A percentile compares a stretch with the other conserved stretches of the same genome.
Conservation (phyloP, 2,113 vertebrate genomes). For the Calyptomena viridis region DNA sequence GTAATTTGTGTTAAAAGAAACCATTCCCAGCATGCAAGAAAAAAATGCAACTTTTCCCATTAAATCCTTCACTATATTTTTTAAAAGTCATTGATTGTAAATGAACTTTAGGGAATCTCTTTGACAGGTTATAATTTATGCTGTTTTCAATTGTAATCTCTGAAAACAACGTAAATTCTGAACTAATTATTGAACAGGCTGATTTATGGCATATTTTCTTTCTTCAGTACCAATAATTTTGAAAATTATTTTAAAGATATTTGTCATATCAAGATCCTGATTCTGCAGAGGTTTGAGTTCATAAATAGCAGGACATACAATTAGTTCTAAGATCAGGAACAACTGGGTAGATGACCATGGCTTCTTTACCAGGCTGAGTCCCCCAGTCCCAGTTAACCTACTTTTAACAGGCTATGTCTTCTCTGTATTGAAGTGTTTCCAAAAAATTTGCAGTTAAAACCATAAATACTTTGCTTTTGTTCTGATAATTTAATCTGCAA, state of each 20-base stretch:
- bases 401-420: background rate
- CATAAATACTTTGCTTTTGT: background rate
- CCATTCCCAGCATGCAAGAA: background rate
- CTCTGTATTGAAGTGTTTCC: background rate
- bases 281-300: background rate
- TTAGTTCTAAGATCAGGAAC: background rate
- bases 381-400: background rate
- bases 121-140: slow-evolving; percentile 10
- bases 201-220: background rate
- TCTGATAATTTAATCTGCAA: background rate
- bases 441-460: background rate
- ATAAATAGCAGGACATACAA: background rate
- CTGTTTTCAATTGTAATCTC: background rate
- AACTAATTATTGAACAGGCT: background rate
- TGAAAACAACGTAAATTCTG: background rate
- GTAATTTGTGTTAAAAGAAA: background rate
- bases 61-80: background rate
- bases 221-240: background rate
- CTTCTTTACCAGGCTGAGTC: background rate
- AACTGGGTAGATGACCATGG: background rate
- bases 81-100: background rate
- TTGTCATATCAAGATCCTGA: background rate
- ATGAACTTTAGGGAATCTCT: background rate
- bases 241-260: background rate
- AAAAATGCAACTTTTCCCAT: background rate